phyloP scores from a whole-genome alignment of 2,113 vertebrate genomes.

The Crotalus viridis region DNA sequence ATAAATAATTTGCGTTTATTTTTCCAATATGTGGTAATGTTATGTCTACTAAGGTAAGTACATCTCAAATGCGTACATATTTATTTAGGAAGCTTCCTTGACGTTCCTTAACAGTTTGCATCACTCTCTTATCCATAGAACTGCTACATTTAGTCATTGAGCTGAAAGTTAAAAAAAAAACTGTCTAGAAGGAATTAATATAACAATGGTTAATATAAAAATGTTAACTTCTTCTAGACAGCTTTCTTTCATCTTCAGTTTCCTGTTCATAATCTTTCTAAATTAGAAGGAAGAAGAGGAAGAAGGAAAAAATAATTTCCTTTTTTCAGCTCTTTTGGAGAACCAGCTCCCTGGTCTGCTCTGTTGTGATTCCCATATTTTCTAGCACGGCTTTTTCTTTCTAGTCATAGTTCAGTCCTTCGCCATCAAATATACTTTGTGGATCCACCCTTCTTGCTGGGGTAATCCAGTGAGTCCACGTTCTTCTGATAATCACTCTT shows the following conservation, averaged over 20 bases:
- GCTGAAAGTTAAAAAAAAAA: neutral
- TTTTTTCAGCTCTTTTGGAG: too few species aligned
- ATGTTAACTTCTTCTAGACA: neutral
- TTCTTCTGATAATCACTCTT: too few species aligned
- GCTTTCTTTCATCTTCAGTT: neutral
- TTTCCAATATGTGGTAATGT: neutral
- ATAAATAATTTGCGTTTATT: neutral
- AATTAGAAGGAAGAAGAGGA: neutral
- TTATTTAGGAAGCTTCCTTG: neutral
- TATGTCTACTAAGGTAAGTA: neutral
- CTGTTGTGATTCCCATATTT: too few species aligned
- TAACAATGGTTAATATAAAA: neutral
- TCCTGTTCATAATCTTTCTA: neutral
- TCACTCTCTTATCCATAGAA: neutral
- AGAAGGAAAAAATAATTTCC: neutral
- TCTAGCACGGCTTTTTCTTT: too few species aligned
- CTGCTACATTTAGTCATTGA: neutral
- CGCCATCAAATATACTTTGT: too few species aligned
- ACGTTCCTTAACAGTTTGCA: neutral
- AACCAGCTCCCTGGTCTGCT: too few species aligned
- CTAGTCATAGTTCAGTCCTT: too few species aligned
- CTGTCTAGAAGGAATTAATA: neutral
- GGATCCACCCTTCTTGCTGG: too few species aligned
- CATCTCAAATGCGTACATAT: neutral
- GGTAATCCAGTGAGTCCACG: too few species aligned